These are phyloP conservation scores for Pycnonotus jocosus DNA, from an alignment of 2,113 vertebrate genomes.

Conservation along the genomic window DNA sequence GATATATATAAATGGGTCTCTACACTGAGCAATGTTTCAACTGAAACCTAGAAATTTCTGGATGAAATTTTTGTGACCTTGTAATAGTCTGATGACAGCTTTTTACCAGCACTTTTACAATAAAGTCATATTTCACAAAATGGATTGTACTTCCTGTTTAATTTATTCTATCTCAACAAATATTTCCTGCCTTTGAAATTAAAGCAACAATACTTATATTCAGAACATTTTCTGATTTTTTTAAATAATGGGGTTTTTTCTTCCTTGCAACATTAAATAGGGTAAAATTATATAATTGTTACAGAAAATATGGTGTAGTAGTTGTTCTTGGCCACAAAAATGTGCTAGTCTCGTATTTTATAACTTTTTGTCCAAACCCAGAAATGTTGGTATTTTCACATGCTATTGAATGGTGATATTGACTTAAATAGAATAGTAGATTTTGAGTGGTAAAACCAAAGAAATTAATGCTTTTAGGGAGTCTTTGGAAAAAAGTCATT, in stretches of 20 bases:
- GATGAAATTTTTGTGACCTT: background rate
- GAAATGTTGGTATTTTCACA: background rate
- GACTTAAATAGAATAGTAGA: background rate
- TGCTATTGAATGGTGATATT: background rate
- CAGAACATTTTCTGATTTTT: background rate
- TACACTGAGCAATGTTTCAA: background rate
- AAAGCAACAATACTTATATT: background rate
- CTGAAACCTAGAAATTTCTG: background rate
- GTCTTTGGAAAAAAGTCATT: background rate
- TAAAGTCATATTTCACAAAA: background rate
- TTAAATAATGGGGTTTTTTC: background rate
- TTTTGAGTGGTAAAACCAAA: background rate
- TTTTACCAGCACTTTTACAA: background rate
- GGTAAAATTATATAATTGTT: background rate
- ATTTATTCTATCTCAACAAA: background rate
- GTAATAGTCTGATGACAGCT: background rate
- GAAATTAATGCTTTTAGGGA: background rate
- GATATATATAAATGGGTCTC: background rate
- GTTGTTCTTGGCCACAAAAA: background rate
- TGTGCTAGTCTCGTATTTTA: background rate
- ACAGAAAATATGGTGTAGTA: background rate
- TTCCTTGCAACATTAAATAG: background rate
- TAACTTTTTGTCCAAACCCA: background rate
- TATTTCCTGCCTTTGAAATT: background rate
- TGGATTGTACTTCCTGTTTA: background rate